Evolutionary conservation across 2,797 vertebrate species (phyloP).

Genomic region (Melanotaenia boesemani): DNA sequence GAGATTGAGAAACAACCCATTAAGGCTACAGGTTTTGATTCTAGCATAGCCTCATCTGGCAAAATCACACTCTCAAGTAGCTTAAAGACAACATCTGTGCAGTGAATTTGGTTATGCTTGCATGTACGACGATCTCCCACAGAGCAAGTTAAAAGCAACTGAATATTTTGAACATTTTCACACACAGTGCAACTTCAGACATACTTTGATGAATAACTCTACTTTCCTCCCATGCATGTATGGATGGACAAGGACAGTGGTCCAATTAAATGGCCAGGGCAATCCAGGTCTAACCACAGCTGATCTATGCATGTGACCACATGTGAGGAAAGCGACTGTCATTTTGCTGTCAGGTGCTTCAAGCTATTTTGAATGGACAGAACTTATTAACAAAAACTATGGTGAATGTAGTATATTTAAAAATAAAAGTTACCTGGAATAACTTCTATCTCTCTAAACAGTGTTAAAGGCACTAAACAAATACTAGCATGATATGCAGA

Average conservation of each 20-base stretch:
- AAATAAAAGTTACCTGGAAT: neutral
- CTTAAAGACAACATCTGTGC: neutral
- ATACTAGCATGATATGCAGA: neutral
- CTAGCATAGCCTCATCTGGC: neutral
- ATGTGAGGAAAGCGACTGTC: conserved; percentile 49
- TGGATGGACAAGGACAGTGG: too few species aligned
- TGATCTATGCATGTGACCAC: neutral
- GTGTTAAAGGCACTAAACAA: neutral
- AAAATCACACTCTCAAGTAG: neutral
- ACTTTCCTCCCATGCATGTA: too few species aligned
- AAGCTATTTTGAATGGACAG: conserved; percentile 10
- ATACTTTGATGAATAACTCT: too few species aligned
- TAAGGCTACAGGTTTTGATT: too few species aligned
- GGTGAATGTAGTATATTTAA: neutral
- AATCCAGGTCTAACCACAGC: neutral
- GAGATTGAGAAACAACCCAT: neutral
- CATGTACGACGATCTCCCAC: neutral
- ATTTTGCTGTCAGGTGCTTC: conserved; percentile 32
- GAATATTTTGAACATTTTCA: neutral
- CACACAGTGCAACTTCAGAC: neutral
- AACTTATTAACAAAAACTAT: neutral
- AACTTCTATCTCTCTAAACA: neutral
- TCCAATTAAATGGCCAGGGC: too few species aligned
- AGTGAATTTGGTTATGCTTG: neutral
- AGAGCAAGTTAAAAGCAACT: neutral